A percentile compares a stretch with the other conserved stretches of the same genome.
phyloP scores from a whole-genome alignment of 2,888 invertebrate genomes.

The Cepaea hortensis region DNA sequence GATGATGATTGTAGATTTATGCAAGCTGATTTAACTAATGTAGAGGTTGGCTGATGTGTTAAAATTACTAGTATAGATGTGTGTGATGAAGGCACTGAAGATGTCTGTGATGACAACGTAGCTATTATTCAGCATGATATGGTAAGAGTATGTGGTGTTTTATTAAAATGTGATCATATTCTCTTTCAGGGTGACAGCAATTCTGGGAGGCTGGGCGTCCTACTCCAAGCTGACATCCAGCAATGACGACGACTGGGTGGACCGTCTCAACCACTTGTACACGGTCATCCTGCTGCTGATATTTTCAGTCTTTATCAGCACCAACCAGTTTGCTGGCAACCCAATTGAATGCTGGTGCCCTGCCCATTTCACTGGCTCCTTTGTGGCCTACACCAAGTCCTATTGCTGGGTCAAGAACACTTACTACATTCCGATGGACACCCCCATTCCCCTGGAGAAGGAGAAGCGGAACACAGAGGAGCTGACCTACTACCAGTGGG shows the following conservation, averaged over 20 bases:
- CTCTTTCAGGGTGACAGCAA: conserved; percentile 61
- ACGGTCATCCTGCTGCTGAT: conserved; percentile 67
- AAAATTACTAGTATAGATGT: no score
- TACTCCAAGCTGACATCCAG: conserved; percentile 67
- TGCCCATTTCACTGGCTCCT: conserved; percentile 70
- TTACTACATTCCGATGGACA: conserved; percentile 71
- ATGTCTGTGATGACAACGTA: no score
- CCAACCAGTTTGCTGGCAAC: conserved; percentile 68
- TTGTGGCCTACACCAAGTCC: conserved; percentile 76
- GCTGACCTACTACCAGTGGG: conserved; percentile 74
- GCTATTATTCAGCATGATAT: no score
- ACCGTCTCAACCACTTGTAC: conserved; percentile 68
- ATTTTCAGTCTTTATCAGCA: conserved; percentile 68
- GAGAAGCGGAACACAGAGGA: conserved; percentile 62
- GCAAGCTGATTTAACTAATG: no score
- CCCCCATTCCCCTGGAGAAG: conserved; percentile 63
- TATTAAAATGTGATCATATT: neutral
- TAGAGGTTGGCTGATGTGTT: no score
- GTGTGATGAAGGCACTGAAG: no score
- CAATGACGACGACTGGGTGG: conserved; percentile 70
- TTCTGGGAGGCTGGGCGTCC: conserved; percentile 66
- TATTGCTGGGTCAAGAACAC: conserved; percentile 73
- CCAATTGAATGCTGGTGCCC: conserved; percentile 72
- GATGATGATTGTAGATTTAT: no score
- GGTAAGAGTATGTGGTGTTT: no score